These are phyloP conservation scores for Adrianichthys oophorus DNA, from an alignment of 2,797 vertebrate species.

Conservation along the genomic window DNA sequence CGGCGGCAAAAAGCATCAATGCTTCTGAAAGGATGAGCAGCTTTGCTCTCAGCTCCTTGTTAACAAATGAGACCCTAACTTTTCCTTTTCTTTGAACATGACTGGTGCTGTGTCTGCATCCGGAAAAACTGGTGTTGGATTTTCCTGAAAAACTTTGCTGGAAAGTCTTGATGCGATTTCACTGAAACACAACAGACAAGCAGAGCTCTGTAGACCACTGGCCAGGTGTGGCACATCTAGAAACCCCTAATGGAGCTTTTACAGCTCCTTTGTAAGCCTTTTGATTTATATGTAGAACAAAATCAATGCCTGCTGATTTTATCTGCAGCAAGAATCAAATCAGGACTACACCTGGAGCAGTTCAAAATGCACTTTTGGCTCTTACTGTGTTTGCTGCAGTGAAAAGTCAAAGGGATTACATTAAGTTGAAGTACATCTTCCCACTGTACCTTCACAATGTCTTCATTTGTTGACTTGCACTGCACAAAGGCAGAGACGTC, in stretches of 20 bases:
- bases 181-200: conserved; percentile 6
- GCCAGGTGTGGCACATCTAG: conserved; percentile 6
- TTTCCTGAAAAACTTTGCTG: conserved; percentile 10
- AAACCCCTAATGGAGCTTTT: conserved; percentile 28
- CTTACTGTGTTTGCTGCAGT: conserved; percentile 20
- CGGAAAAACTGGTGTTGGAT: conserved; percentile 1
- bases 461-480: conserved; percentile 95
- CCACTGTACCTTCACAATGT: conserved; percentile 91
- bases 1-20: too few species aligned
- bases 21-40: too few species aligned
- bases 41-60: conserved; percentile 26
- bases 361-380: conserved; percentile 49
- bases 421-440: conserved; percentile 35
- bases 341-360: conserved; percentile 22
- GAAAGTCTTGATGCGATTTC: conserved; percentile 15
- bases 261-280: conserved; percentile 21
- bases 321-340: conserved; percentile 47
- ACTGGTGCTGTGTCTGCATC: conserved; percentile 23
- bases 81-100: conserved; percentile 16
- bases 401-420: conserved; percentile 38
- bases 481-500: conserved; percentile 88
- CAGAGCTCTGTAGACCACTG: background rate
- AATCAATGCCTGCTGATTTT: conserved; percentile 50
- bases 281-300: conserved; percentile 36
- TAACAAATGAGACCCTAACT: conserved; percentile 36